Base-by-base conservation (phyloP, 2,797 vertebrate species). In the Neosilurus mollespiculum region DNA sequence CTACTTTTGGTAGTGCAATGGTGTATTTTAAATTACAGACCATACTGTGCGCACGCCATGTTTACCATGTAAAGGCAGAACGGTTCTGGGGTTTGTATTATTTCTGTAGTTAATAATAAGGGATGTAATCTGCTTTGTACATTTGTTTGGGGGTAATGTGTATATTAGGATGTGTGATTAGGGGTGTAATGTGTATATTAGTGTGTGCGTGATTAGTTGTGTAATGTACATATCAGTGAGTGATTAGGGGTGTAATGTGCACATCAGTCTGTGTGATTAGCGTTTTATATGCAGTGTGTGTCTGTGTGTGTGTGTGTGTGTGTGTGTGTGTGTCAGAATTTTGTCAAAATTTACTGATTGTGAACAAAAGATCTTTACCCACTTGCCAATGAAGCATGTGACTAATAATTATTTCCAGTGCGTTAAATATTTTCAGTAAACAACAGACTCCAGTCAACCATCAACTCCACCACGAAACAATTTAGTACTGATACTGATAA, bases 401-500 rank as follows among this genome's bases (percentile, higher is more conserved):
- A 71, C 54, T 78, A 64, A 84, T 71, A 78, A 62, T 9, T 58
- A 2, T 49, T 84, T 62, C 22, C 54, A 18, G 62, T 70, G 24
- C 18, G 34, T 34, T 14, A 20, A 26, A 24, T 54, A 70, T 81
- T 84, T 69, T 30, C 72, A 62, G 43, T 37, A 58, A 81, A n/a
- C 71, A 65, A 54, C 20, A 76, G 62, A 76, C 16, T 81, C 6
- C 77, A 69, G 43, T 72, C 72, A 85, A 77, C 83, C 64, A 70
- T 81, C 83, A 85, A 70, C 54, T 78, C 64, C 78, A 71, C 59
- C 20, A 37, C 56, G 4, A 61, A 59, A 62, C 37, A 54, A 30
- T 54, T 59, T 62, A 58, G 43, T 61, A 18, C 56, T 62, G 64
- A 15, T 53, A 78, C 9, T 20, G 62, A 81, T 71, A 66, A n/a